phyloP scores from a whole-genome alignment of 2,888 invertebrate species.

The Hipparchia semele region DNA sequence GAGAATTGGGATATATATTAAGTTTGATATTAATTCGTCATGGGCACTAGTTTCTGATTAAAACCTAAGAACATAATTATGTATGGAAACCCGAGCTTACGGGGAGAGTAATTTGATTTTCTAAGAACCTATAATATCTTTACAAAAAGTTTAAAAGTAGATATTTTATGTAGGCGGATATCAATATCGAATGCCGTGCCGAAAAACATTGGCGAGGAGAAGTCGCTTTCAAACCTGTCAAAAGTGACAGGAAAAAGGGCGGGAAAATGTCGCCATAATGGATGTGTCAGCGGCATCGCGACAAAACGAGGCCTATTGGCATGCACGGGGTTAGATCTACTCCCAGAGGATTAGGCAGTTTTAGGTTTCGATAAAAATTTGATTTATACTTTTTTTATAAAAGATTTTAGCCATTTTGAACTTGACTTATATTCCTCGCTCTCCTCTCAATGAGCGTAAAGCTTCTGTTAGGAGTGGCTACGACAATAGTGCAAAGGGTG shows the following conservation, averaged over 20 bases:
- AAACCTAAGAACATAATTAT: no score
- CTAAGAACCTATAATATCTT: not conserved
- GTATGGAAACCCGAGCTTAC: no score
- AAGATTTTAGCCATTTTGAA: no score
- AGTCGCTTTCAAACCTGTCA: conserved; percentile 81
- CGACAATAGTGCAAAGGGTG: no score
- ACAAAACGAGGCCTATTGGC: conserved; percentile 68
- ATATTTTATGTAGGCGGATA: conserved; percentile 27
- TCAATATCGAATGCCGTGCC: conserved; percentile 37
- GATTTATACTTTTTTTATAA: no score
- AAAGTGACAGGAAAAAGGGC: conserved; percentile 81
- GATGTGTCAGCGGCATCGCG: conserved; percentile 80
- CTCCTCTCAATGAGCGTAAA: no score
- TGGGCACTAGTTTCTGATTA: no score
- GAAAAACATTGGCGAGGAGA: conserved; percentile 73
- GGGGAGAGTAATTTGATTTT: not conserved
- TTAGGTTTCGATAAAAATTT: conserved; percentile 57
- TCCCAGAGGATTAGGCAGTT: conserved; percentile 68
- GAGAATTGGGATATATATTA: no score
- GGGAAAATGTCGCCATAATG: conserved; percentile 80
- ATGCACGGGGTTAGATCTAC: conserved; percentile 64
- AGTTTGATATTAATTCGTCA: no score
- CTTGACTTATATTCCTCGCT: no score
- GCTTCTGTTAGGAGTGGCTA: no score
- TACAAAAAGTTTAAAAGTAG: conserved; percentile 11